Conservation (phyloP, 2,113 vertebrate genomes). For the Tragelaphus imberbis region DNA sequence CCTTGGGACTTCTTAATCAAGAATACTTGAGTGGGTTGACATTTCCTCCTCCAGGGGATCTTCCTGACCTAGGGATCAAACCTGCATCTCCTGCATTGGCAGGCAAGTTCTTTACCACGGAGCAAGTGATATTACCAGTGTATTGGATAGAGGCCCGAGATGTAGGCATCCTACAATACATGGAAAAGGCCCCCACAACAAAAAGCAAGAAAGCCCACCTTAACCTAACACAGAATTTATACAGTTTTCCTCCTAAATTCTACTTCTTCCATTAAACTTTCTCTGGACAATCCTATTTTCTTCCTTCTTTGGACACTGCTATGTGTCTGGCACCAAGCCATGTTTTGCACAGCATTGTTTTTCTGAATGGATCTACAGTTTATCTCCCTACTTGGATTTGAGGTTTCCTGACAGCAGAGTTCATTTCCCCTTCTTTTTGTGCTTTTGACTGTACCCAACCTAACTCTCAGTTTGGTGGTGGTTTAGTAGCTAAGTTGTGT, state of each 20-base stretch:
- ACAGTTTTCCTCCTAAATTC: not conserved
- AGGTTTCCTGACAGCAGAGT: not conserved
- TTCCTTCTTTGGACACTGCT: not conserved
- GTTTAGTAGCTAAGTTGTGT: not conserved
- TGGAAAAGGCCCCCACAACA: not conserved
- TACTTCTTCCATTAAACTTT: not conserved
- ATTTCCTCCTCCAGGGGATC: not conserved
- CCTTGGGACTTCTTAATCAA: not conserved
- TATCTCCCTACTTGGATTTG: not conserved
- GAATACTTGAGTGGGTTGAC: not conserved
- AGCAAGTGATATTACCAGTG: not conserved
- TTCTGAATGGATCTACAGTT: not conserved
- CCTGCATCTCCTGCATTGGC: not conserved
- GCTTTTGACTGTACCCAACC: not conserved
- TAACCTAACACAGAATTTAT: not conserved
- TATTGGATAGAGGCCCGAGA: not conserved
- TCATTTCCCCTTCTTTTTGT: not conserved
- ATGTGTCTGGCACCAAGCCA: not conserved
- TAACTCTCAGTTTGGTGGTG: not conserved
- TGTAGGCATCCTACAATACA: no score
- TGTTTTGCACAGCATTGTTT: no score
- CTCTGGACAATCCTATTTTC: not conserved
- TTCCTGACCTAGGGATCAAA: not conserved
- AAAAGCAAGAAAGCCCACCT: not conserved
- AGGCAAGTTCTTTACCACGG: not conserved